Percentiles rank a stretch among this genome's conserved stretches.
phyloP scores from a whole-genome alignment of 2,113 vertebrate species.

The Odontesthes bonariensis region DNA sequence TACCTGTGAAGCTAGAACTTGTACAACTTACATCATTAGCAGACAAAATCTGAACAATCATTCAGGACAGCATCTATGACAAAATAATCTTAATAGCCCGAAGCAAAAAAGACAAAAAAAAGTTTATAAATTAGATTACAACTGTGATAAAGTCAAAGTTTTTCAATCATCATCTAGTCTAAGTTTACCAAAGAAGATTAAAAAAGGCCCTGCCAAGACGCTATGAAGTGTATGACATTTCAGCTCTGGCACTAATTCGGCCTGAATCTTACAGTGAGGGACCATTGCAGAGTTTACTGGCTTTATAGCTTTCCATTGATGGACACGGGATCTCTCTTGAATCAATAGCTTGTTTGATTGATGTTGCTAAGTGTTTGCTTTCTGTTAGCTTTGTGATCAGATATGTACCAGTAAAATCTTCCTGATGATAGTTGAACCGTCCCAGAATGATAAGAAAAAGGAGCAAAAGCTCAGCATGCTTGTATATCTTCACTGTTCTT shows the following conservation, averaged over 20 bases:
- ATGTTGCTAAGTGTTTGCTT: not conserved
- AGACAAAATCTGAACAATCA: not conserved
- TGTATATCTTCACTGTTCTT: not conserved
- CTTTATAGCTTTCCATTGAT: constrained; percentile 22
- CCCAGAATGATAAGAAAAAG: no score
- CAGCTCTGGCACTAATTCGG: constrained; percentile 24
- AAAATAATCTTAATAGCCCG: not conserved
- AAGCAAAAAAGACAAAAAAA: not conserved
- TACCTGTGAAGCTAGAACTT: not conserved
- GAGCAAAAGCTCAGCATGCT: no score
- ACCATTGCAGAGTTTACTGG: constrained; percentile 11
- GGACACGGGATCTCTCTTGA: constrained; percentile 28
- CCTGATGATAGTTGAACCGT: not conserved
- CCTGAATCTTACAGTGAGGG: constrained; percentile 16
- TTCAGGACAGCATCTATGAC: not conserved
- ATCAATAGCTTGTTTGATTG: constrained; percentile 31
- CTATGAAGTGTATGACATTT: constrained; percentile 12
- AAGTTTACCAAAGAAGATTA: not conserved
- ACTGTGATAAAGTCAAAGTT: not conserved
- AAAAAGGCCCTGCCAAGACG: not conserved
- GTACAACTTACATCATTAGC: not conserved
- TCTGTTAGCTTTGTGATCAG: constrained; percentile 4
- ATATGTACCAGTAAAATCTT: not conserved
- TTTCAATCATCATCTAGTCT: not conserved
- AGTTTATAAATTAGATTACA: constrained; percentile 5